Conservation (phyloP, 2,888 invertebrate genomes). For the Orchestes rusci region DNA sequence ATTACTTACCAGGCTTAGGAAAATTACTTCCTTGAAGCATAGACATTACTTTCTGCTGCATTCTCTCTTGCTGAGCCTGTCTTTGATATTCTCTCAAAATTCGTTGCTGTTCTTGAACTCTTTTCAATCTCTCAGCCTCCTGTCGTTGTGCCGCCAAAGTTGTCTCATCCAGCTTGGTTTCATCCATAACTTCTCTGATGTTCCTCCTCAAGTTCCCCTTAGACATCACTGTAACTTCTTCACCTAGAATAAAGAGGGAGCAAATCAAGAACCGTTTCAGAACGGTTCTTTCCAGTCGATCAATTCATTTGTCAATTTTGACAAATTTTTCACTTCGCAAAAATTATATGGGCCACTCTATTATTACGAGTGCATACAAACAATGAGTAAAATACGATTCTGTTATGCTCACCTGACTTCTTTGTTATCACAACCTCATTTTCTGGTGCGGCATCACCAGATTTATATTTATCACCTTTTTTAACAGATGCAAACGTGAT, state of each 20-base stretch:
- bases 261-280: too few species aligned
- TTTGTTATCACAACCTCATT: conserved; percentile 73
- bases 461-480: conserved; percentile 42
- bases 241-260: too few species aligned
- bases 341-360: too few species aligned
- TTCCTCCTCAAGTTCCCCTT: conserved; percentile 62
- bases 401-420: conserved; percentile 33
- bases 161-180: conserved; percentile 85
- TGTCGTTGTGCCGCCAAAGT: conserved; percentile 88
- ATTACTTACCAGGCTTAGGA: conserved; percentile 36
- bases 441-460: conserved; percentile 53
- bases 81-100: conserved; percentile 75
- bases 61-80: conserved; percentile 67
- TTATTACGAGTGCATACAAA: too few species aligned
- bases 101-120: conserved; percentile 80
- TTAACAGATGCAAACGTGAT: conserved; percentile 45
- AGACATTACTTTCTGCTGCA: conserved; percentile 64
- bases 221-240: conserved; percentile 31
- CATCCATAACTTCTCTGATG: conserved; percentile 89
- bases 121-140: conserved; percentile 79
- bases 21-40: conserved; percentile 59
- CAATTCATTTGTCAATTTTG: too few species aligned
- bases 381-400: not conserved
- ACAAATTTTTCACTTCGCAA: too few species aligned
- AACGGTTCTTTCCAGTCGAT: too few species aligned